Evolutionary conservation across 2,113 vertebrate species (phyloP).

Genomic region (Thomomys bottae): DNA sequence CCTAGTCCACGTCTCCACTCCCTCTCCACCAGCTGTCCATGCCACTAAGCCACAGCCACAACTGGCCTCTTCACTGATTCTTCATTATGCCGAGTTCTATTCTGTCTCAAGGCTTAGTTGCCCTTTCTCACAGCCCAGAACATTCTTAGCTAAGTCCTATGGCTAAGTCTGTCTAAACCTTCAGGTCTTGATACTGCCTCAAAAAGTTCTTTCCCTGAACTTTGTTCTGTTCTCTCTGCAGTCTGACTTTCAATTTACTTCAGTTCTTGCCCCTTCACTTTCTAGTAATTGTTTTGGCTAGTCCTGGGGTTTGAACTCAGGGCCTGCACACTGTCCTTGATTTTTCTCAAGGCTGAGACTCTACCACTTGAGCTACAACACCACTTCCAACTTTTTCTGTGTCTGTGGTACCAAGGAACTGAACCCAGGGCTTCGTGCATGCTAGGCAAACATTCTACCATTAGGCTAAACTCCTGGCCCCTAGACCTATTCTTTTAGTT

Average conservation of each 20-base stretch:
- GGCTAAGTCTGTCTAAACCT: conserved; percentile 37
- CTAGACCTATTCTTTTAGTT: too few species aligned
- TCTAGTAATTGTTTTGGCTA: too few species aligned
- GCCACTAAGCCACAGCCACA: not conserved
- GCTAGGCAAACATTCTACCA: too few species aligned
- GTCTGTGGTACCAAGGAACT: too few species aligned
- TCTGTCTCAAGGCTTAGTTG: conserved; percentile 46
- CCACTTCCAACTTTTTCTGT: too few species aligned
- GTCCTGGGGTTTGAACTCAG: too few species aligned
- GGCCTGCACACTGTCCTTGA: too few species aligned
- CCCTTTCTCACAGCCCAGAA: conserved; percentile 46
- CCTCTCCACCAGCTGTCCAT: not conserved
- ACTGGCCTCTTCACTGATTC: not conserved
- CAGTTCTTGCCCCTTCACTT: too few species aligned
- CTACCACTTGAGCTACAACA: too few species aligned
- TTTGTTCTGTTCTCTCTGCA: conserved; percentile 25
- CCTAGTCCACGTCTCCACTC: not conserved
- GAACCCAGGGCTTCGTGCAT: too few species aligned
- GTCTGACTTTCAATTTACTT: not conserved
- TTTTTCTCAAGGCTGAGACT: too few species aligned
- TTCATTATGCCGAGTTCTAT: not conserved
- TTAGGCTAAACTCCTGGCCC: too few species aligned
- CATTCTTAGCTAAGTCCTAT: conserved; percentile 54
- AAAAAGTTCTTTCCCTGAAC: not conserved
- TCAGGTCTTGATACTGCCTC: not conserved